Evolutionary conservation across 2,113 vertebrate species (phyloP), one percentile per base, ranked within the genome.

Genomic region (Arizona elegans): DNA sequence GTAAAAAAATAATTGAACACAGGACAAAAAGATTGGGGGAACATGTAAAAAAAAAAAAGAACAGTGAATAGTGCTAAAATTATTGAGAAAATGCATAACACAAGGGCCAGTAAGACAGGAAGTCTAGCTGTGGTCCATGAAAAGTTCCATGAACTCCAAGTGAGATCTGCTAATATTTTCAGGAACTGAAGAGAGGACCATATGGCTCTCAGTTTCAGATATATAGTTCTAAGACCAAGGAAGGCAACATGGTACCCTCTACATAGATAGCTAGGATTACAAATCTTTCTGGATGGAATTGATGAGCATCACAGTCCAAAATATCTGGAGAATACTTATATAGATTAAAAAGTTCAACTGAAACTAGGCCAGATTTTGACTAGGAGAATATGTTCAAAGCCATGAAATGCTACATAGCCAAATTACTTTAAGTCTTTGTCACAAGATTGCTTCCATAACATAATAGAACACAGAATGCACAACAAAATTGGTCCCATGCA

Each of bases 71-170:
- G 87, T 88, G 95, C 92, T 94, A 58, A 75, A 95, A 96, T 95
- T 95, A 93, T 96, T 95, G 95, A 93, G 94, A 94, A 96, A 97
- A 94, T 91, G 86, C 88, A 56, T 90, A 4, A 81, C 95, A 92
- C 88, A 94, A 95, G 91, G 95, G 33, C 92, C 91, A 26, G 92
- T 91, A 90, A 95, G 93, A 85, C 93, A 93, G 93, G 91, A 43
- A 93, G 90, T 62, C 88, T 75, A 94, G 43, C 12, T 86, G 90
- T 91, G 88, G 92, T 54, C 55, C 91, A 6, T 65, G 62, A 88
- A n/a, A 96, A 96, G 90, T 91, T 95, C 92, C 90, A 90, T 86
- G 91, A 93, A 86, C 38, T 59, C n/a, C 93, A 5, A 56, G 85
- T 92, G 95, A 90, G 90, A 92, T 91, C 23, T 92, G 95, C 11